phyloP scores from a whole-genome alignment of 2,113 vertebrate genomes.

The Oryzias woworae region DNA sequence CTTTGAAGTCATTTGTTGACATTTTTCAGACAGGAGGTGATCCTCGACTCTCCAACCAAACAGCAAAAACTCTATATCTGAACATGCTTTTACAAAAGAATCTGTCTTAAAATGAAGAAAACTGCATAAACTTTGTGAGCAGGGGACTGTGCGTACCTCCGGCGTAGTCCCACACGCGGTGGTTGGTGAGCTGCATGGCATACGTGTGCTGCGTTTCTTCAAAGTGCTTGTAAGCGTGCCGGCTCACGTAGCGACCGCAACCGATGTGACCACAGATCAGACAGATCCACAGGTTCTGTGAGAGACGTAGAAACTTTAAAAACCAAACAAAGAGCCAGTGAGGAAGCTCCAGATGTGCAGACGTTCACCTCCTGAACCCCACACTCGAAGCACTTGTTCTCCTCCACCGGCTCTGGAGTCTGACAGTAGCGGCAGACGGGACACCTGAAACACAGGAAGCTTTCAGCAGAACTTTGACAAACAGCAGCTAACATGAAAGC shows the following conservation, averaged over 20 bases:
- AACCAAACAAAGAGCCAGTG: neutral
- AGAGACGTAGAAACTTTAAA: neutral
- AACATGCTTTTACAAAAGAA: too few relatives aligned
- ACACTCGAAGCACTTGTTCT: conserved; percentile 98
- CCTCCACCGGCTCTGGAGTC: conserved; percentile 95
- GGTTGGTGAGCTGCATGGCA: conserved; percentile 98
- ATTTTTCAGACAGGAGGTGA: too few relatives aligned
- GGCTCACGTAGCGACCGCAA: conserved; percentile 94
- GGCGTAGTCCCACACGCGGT: conserved; percentile 97
- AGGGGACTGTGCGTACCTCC: conserved; percentile 78
- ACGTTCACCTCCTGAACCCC: conserved; percentile 94
- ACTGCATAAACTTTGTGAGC: too few relatives aligned
- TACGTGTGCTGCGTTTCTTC: conserved; percentile 98
- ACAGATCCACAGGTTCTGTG: conserved; percentile 97
- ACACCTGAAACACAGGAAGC: conserved; percentile 79
- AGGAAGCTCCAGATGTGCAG: too few relatives aligned
- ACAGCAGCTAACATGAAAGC: too few relatives aligned
- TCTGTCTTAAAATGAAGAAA: too few relatives aligned
- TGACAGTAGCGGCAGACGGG: conserved; percentile 98
- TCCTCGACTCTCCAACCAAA: too few relatives aligned
- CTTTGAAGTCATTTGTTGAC: too few relatives aligned
- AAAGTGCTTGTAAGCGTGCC: conserved; percentile 97
- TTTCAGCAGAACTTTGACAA: conserved; percentile 17
- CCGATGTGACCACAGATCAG: conserved; percentile 97
- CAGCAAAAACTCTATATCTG: too few relatives aligned